A percentile compares a stretch with the other conserved stretches of the same genome.
These are phyloP conservation scores for Sigmodon hispidus DNA, from an alignment of 2,113 vertebrate genomes.

Conservation along the genomic window DNA sequence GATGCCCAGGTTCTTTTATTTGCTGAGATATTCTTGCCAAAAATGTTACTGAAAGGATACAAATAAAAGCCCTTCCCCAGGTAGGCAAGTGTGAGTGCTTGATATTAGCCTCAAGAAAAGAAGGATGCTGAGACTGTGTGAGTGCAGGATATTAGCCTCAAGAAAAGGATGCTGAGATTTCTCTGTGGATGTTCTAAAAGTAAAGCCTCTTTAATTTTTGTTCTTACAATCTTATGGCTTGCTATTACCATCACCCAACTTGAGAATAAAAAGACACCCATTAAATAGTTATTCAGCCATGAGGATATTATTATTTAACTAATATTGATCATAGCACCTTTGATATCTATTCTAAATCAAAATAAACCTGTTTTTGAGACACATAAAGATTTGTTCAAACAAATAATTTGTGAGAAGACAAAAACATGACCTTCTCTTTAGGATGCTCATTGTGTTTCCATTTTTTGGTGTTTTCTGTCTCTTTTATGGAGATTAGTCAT, in stretches of 20 bases:
- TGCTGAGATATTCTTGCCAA: not conserved
- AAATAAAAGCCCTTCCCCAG: not conserved
- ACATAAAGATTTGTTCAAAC: not conserved
- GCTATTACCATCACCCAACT: not conserved
- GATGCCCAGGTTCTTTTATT: not conserved
- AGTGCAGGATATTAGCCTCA: not conserved
- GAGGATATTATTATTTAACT: conserved; percentile 4
- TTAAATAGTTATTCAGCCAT: conserved; percentile 23
- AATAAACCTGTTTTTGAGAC: conserved; percentile 50
- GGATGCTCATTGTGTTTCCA: not conserved
- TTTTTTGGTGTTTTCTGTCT: not conserved
- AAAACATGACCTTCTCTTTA: not conserved
- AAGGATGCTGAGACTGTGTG: not conserved
- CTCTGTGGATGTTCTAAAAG: fast-evolving
- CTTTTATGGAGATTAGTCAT: not conserved
- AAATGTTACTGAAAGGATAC: conserved; percentile 19
- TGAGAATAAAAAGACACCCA: conserved; percentile 47
- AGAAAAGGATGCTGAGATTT: not conserved
- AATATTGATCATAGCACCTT: not conserved
- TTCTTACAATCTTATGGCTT: not conserved
- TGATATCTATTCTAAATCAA: not conserved
- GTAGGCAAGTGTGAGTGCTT: not conserved
- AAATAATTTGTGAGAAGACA: not conserved
- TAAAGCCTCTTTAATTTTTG: conserved; percentile 1
- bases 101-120: not conserved